Base-by-base conservation (phyloP, 2,888 invertebrate genomes). In the Archips xylosteana region DNA sequence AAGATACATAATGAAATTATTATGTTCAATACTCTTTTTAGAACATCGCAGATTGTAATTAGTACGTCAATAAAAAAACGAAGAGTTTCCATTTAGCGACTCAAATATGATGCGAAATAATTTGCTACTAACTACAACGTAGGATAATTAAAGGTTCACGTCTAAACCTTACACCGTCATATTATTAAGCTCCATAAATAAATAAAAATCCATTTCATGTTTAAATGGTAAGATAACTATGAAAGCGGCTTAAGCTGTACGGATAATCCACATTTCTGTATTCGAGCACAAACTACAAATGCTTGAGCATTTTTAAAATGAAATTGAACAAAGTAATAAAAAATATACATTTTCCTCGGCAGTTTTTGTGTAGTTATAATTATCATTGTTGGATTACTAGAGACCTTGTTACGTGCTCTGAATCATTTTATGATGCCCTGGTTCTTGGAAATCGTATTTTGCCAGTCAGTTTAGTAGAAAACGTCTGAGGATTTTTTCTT, bases 181-280 rank as follows among this genome's bases (percentile, higher is more conserved):
- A 57, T 12, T 12, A 32, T 57, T 12, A 57, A 57, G 32, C 57
- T 57, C 12, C 5, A 8, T 32, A 9, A 32, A 57, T 57, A 57
- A 57, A 57, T 57, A 57, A 57, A 32, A 57, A 12, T 32, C 23
- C 57, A 12, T 57, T 57, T 23, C 32, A 57, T 10, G 0, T 57
- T 32, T 57, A 57, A 57, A 57, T 10, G 57, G 57, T 12, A 32
- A 32, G 57, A 57, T 57, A 57, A 57, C 23, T 57, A 57, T 32
- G 54, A 57, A 32, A 32, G 54, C 54, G 54, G 8, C 15, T 32
- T 57, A 57, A 57, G 57, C 57, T 57, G 32, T 12, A 1, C 12
- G 57, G 32, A 32, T 57, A 57, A 57, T 57, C 54, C 54, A 0
- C 54, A n/a, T 4, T 32, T 10, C 54, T 32, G 57, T 9, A 57